A percentile compares a stretch with the other conserved stretches of the same genome.
Conservation (phyloP, 2,113 vertebrate species). For the Entosphenus tridentatus region DNA sequence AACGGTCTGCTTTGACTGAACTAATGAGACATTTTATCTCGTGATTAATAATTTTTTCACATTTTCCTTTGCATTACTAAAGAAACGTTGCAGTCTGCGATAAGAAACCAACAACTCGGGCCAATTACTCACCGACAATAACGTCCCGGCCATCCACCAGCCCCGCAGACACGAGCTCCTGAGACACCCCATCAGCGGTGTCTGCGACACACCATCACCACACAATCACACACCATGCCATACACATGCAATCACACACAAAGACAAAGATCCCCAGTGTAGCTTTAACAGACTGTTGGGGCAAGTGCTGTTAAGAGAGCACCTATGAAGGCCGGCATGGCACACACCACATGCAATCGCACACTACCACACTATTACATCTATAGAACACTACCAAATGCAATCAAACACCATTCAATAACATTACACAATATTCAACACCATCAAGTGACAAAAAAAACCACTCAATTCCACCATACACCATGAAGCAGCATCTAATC, state of each 20-base stretch:
- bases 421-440: slow-evolving; percentile 2
- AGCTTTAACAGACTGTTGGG: no score
- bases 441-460: not conserved
- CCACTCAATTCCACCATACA: slow-evolving; percentile 3
- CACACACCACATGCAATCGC: no score
- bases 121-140: slow-evolving; percentile 63
- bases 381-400: no score
- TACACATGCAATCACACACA: no score
- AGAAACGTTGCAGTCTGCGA: not conserved
- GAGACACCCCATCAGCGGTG: slow-evolving; percentile 87
- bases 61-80: not conserved
- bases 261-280: no score
- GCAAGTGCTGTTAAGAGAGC: no score
- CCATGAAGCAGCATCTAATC: not conserved
- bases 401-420: no score
- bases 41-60: no score
- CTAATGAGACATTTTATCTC: no score
- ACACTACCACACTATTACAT: no score
- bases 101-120: not conserved
- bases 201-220: slow-evolving; percentile 28
- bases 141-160: slow-evolving; percentile 83
- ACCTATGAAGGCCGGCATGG: no score
- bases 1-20: no score
- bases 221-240: slow-evolving; percentile 1
- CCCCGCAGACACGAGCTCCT: slow-evolving; percentile 89